Conservation (phyloP, 2,888 invertebrate genomes). For the Allacma fusca region DNA sequence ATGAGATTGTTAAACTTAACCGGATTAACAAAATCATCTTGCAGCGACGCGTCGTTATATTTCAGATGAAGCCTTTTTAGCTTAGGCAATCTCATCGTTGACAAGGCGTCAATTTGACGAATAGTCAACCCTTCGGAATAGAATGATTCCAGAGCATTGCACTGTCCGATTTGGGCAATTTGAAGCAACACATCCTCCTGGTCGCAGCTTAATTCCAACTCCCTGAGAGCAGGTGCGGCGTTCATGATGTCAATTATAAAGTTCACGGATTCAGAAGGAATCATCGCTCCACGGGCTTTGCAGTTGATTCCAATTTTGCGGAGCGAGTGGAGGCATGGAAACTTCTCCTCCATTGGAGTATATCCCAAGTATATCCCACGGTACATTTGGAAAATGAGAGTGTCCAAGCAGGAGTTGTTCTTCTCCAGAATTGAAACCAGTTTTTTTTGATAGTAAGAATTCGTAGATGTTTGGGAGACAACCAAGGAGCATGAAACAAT, state of each 20-base stretch:
- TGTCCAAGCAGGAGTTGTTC: background rate
- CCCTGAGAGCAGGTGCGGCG: background rate
- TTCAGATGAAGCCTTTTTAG: constrained; percentile 25
- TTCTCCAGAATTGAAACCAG: constrained; percentile 21
- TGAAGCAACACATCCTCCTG: constrained; percentile 30
- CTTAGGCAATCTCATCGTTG: constrained; percentile 2
- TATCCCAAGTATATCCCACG: constrained; percentile 36
- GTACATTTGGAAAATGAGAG: constrained; percentile 16
- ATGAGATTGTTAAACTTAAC: background rate
- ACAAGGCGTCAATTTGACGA: constrained; percentile 14
- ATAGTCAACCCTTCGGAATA: constrained; percentile 24
- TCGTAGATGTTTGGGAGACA: constrained; percentile 31
- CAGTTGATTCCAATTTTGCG: constrained; percentile 7
- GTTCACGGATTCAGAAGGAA: constrained; percentile 18
- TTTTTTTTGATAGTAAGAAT: constrained; percentile 30
- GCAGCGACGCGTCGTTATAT: constrained; percentile 23
- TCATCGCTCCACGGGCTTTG: background rate
- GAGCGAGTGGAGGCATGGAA: background rate
- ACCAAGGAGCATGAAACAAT: background rate
- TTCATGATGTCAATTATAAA: constrained; percentile 27
- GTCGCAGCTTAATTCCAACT: constrained; percentile 29
- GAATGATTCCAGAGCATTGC: constrained; percentile 1
- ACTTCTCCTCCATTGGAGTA: background rate
- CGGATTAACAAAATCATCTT: constrained; percentile 18
- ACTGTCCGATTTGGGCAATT: background rate